A percentile compares a stretch with the other conserved stretches of the same genome.
These are phyloP conservation scores for Macaca mulatta DNA, from an alignment of 2,113 vertebrate genomes.

Conservation along the genomic window DNA sequence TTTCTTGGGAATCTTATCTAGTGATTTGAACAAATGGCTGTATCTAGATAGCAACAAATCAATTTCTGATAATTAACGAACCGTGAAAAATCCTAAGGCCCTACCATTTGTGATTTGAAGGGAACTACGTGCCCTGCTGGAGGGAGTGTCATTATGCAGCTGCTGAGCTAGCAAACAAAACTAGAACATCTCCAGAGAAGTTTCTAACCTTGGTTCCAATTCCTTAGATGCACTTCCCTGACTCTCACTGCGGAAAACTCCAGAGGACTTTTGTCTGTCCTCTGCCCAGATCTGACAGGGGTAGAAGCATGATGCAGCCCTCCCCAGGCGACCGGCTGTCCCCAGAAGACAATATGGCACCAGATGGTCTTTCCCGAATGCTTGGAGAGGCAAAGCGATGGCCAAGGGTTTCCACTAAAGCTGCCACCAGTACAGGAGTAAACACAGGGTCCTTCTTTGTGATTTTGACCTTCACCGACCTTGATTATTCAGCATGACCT, in stretches of 20 bases:
- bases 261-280: background rate
- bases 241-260: background rate
- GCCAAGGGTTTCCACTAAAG: background rate
- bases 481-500: background rate
- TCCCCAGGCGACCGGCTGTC: too few relatives aligned
- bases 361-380: background rate
- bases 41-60: background rate
- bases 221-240: background rate
- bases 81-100: background rate
- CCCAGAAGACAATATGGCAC: background rate
- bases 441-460: background rate
- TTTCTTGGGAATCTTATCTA: background rate
- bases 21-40: background rate
- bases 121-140: background rate
- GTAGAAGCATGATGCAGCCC: background rate
- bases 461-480: background rate
- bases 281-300: too few relatives aligned
- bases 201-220: background rate
- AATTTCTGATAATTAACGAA: background rate
- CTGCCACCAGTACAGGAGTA: background rate
- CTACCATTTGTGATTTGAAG: background rate
- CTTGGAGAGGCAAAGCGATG: background rate
- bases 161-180: background rate
- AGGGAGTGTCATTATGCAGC: rapidly evolving
- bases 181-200: background rate